Percentiles rank a stretch among this genome's conserved stretches.
Conservation (phyloP, 2,113 vertebrate species). For the Rhynchomys soricoides region DNA sequence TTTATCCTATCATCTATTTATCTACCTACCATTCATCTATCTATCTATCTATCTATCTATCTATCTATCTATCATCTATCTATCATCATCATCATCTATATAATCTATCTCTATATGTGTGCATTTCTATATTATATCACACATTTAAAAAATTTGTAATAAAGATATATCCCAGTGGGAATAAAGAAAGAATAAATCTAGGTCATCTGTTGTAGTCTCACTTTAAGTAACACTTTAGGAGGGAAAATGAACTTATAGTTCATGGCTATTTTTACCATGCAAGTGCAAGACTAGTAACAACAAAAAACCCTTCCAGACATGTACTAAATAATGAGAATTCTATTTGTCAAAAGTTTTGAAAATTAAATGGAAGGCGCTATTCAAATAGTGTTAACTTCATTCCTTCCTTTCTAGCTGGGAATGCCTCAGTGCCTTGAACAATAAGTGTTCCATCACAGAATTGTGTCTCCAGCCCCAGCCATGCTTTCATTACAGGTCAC, state of each 20-base stretch:
- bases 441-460: too few relatives aligned
- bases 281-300: background rate
- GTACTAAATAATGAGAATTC: background rate
- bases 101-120: background rate
- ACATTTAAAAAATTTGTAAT: background rate
- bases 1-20: background rate
- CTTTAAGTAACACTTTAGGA: background rate
- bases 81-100: background rate
- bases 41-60: background rate
- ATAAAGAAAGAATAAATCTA: slow-evolving; percentile 1
- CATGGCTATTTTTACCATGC: background rate
- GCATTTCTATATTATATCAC: background rate
- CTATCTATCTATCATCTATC: background rate
- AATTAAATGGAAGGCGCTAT: background rate
- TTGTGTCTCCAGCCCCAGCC: background rate
- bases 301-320: background rate
- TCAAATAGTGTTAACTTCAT: background rate
- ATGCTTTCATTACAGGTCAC: background rate
- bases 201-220: background rate
- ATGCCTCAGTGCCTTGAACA: background rate
- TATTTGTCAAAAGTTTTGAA: background rate
- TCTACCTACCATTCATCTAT: too few relatives aligned
- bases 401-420: background rate
- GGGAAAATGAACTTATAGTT: background rate
- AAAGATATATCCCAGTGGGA: background rate